Base-by-base conservation (phyloP, 1,140 invertebrate genomes). In the Magallana angulata region DNA sequence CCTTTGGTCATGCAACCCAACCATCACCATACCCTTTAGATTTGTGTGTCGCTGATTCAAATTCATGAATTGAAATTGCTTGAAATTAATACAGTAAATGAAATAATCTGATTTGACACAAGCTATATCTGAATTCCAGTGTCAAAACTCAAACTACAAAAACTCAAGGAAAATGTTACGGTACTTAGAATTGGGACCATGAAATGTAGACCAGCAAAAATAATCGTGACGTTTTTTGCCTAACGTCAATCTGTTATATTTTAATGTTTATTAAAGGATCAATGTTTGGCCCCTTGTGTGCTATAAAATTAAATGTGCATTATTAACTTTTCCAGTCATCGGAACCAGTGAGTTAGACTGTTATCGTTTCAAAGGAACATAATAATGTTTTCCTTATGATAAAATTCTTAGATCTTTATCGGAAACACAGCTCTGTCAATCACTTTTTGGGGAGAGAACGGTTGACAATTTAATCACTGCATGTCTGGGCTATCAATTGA, bases 381-480 rank as follows among this genome's bases (percentile, higher is more conserved):
- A 76, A 76, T 64, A 18, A n/a, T 64, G 16, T 64, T 64, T 64
- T 18, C 7, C 60, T 64, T 64, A 18, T n/a, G 16, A 16, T 64
- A 64, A 64, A 64, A 64, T 64, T 64, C 18, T 16, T 18, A 14
- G 68, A 76, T 76, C 68, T 30, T 76, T 76, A 76, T 76, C 68
- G 6, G 24, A 76, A 76, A 76, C 36, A 12, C 14, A 76, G 30
- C 36, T 12, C 24, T 76, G 68, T 76, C 68, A 30, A 12, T 62
- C 60, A 62, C 11, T 6, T 24, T 76, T 76, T 76, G 30, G 11
- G 24, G 24, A 48, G 36, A 48, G 36, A 76, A 76, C 36, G 18
- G 68, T 24, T 36, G 68, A 76, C 68, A 76, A 76, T 76, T 76
- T 76, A 76, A 76, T 76, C 68, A 36, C 24, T 76, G 68, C 24